phyloP scores from a whole-genome alignment of 2,797 vertebrate species.

The Erethizon dorsatum region DNA sequence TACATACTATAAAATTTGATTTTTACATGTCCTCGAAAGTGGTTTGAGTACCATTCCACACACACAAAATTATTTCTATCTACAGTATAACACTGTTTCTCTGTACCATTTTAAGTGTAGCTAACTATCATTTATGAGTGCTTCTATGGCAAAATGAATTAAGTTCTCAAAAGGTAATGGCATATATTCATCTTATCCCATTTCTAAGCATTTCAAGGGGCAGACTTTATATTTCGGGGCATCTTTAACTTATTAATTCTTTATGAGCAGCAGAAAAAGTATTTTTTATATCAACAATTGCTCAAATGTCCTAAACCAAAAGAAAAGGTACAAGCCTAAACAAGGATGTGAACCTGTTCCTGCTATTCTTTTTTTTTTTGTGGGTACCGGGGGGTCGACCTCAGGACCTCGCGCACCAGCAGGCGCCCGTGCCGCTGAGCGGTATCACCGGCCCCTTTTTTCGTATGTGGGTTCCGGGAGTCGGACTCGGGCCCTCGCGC shows the following conservation, averaged over 20 bases:
- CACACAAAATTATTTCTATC: neutral
- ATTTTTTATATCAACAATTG: neutral
- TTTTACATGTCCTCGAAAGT: neutral
- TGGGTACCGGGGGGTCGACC: too few species aligned
- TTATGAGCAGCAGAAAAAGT: neutral
- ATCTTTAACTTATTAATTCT: slow-evolving; percentile 23
- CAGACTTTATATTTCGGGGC: neutral
- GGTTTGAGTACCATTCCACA: neutral
- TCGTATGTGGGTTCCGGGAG: too few species aligned
- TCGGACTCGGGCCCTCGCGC: too few species aligned
- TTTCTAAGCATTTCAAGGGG: slow-evolving; percentile 27
- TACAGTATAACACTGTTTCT: neutral
- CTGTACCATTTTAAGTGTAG: neutral
- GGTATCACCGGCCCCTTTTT: too few species aligned
- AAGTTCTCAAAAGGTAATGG: slow-evolving; percentile 2
- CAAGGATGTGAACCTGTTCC: neutral
- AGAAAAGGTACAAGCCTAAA: neutral
- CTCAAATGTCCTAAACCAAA: slow-evolving; percentile 33
- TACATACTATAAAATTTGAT: neutral
- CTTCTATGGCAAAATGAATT: slow-evolving; percentile 21
- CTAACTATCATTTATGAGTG: neutral
- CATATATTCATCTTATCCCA: neutral
- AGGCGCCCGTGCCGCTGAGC: too few species aligned
- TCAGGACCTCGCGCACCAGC: too few species aligned
- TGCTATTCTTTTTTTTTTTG: neutral